phyloP scores from a whole-genome alignment of 2,888 invertebrate genomes.

The Aelia acuminata region DNA sequence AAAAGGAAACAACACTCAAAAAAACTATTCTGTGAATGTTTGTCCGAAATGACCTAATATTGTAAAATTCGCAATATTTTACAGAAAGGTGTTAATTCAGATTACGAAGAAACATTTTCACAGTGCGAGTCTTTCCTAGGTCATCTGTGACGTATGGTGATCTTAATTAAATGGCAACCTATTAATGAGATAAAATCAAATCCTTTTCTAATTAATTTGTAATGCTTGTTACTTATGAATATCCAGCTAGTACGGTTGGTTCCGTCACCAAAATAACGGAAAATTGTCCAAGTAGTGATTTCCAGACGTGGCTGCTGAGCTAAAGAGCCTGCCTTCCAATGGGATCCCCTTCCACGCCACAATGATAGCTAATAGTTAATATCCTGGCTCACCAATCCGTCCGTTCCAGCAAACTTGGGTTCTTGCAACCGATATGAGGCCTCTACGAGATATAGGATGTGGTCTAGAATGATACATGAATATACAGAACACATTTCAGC shows the following conservation, averaged over 20 bases:
- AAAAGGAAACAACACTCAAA: too few species aligned
- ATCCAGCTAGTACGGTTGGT: neutral
- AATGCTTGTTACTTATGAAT: too few species aligned
- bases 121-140: too few species aligned
- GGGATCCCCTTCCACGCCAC: constrained; percentile 5
- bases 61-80: too few species aligned
- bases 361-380: constrained; percentile 48
- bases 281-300: neutral
- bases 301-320: neutral
- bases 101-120: too few species aligned
- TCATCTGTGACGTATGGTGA: too few species aligned
- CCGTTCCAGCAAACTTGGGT: constrained; percentile 17
- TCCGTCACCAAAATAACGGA: neutral
- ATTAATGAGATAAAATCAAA: too few species aligned
- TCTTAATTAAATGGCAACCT: too few species aligned
- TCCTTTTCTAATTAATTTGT: too few species aligned
- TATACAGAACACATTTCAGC: neutral
- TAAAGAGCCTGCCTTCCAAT: neutral
- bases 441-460: neutral
- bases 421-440: neutral
- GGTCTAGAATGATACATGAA: neutral
- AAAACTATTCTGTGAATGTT: too few species aligned
- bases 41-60: too few species aligned
- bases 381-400: constrained; percentile 11
- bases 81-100: too few species aligned